Evolutionary conservation across 35 echinoderm and acorn worm genomes (phyloP).

Genomic region (Ptychodera flava): DNA sequence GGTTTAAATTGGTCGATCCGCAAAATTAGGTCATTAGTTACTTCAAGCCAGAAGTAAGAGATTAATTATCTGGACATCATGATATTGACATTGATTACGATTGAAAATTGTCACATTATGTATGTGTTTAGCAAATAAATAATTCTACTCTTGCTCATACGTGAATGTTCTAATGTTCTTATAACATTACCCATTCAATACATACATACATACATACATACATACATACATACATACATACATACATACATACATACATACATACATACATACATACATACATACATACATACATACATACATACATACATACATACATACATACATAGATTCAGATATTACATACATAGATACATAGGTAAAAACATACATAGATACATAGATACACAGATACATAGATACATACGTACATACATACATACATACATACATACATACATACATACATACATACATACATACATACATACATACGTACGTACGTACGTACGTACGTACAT

Average conservation of each 20-base stretch:
- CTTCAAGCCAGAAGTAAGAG: too few species aligned
- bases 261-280: neutral
- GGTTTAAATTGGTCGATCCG: too few species aligned
- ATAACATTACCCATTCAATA: too few species aligned
- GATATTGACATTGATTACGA: too few species aligned
- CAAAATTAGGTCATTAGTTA: too few species aligned
- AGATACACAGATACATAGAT: neutral
- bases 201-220: neutral
- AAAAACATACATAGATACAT: neutral
- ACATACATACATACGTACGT: neutral
- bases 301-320: neutral
- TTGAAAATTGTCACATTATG: too few species aligned
- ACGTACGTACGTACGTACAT: neutral
- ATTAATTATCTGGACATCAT: too few species aligned
- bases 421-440: neutral
- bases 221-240: neutral
- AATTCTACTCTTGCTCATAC: too few species aligned
- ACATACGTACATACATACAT: neutral
- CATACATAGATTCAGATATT: neutral
- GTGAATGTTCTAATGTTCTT: too few species aligned
- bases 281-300: neutral
- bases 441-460: neutral
- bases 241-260: neutral
- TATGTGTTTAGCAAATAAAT: too few species aligned
- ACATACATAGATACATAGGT: neutral